Conservation (phyloP, 2,888 invertebrate species). For the Machimus atricapillus region DNA sequence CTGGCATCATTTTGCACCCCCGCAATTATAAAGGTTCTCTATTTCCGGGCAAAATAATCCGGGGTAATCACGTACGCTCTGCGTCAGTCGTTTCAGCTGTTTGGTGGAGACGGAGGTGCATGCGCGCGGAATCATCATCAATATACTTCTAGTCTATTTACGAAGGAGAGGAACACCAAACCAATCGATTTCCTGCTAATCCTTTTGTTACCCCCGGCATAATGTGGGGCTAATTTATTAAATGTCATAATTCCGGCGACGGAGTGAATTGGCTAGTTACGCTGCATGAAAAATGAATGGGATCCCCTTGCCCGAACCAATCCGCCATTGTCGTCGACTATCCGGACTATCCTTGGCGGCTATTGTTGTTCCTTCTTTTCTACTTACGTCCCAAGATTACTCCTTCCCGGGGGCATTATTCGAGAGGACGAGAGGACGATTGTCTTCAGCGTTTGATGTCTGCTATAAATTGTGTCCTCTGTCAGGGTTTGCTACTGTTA, state of each 20-base stretch:
- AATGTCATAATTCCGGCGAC: slow-evolving; percentile 28
- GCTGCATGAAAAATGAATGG: slow-evolving; percentile 17
- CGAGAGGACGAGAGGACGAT: not conserved
- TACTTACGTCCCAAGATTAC: slow-evolving; percentile 22
- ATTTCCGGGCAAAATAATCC: not conserved
- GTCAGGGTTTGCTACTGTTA: slow-evolving; percentile 25
- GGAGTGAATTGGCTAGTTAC: slow-evolving; percentile 3
- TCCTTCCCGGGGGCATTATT: not conserved
- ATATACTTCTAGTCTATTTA: not conserved
- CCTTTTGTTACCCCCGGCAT: slow-evolving; percentile 18
- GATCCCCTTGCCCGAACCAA: not conserved
- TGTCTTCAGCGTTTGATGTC: slow-evolving; percentile 29
- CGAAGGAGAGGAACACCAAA: not conserved
- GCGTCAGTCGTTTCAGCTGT: not conserved
- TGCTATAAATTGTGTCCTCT: slow-evolving; percentile 32
- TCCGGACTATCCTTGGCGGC: slow-evolving; percentile 5
- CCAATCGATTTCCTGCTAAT: slow-evolving; percentile 13
- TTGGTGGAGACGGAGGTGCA: not conserved
- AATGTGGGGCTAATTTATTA: slow-evolving; percentile 28
- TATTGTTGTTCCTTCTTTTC: slow-evolving; percentile 25
- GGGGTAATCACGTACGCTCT: not conserved
- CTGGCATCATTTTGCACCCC: not conserved
- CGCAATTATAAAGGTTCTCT: not conserved
- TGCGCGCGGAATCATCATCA: not conserved
- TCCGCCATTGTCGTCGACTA: not conserved